Conservation (phyloP, 2,888 invertebrate species). For the Vanessa cardui region DNA sequence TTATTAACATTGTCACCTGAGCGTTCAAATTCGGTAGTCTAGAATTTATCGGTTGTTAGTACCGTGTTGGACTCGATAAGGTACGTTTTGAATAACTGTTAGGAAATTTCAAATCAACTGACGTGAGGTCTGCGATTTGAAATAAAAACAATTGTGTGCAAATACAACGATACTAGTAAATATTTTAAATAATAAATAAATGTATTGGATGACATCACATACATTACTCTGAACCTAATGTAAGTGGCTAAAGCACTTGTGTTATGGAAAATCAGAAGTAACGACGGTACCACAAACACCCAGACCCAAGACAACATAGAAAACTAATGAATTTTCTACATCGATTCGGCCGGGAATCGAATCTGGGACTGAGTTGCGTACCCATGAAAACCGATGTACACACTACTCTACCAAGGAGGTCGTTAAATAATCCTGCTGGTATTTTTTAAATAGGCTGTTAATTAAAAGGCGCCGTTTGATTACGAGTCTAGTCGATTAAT, state of each 20-base stretch:
- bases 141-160: not conserved
- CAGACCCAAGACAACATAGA: too few relatives aligned
- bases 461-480: constrained; percentile 3
- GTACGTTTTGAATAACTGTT: constrained; percentile 4
- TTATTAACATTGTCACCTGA: constrained; percentile 41
- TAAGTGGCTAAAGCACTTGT: too few relatives aligned
- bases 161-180: not conserved
- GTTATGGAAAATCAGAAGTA: too few relatives aligned
- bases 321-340: too few relatives aligned
- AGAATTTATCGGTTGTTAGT: constrained; percentile 14
- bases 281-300: too few relatives aligned
- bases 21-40: constrained; percentile 19
- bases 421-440: not conserved
- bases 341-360: too few relatives aligned
- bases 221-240: too few relatives aligned
- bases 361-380: too few relatives aligned
- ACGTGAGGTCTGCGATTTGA: not conserved
- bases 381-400: too few relatives aligned
- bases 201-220: too few relatives aligned
- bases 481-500: constrained; percentile 7
- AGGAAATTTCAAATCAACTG: not conserved
- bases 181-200: too few relatives aligned
- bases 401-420: too few relatives aligned
- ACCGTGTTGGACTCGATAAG: not conserved
- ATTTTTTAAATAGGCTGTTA: not conserved